Evolutionary conservation across 2,113 vertebrate genomes (phyloP).

Genomic region (Phylloscopus trochilus): DNA sequence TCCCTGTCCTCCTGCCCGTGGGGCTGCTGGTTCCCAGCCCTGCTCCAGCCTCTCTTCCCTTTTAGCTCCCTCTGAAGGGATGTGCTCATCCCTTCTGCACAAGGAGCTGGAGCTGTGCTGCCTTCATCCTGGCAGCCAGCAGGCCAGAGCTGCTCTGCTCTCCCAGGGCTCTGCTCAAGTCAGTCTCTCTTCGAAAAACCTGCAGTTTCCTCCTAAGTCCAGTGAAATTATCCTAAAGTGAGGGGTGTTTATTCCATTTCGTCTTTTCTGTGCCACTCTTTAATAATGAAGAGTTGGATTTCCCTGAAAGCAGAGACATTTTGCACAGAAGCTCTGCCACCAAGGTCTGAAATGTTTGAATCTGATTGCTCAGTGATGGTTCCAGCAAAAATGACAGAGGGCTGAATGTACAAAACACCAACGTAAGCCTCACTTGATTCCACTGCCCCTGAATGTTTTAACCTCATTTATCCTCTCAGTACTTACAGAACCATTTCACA

Average conservation of each 20-base stretch:
- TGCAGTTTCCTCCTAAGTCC: not conserved
- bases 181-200: not conserved
- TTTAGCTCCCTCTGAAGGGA: accelerated
- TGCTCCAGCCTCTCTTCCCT: not conserved
- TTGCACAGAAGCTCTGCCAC: not conserved
- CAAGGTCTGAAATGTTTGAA: not conserved
- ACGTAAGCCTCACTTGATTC: conserved; percentile 18
- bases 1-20: not conserved
- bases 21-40: not conserved
- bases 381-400: not conserved
- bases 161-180: not conserved
- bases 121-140: accelerated
- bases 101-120: accelerated
- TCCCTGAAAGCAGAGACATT: not conserved
- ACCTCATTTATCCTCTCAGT: conserved; percentile 64
- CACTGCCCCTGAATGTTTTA: conserved; percentile 39
- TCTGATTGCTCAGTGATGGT: conserved; percentile 34
- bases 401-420: not conserved
- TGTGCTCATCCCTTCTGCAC: accelerated
- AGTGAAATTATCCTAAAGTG: not conserved
- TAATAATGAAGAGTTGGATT: not conserved
- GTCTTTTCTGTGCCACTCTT: not conserved
- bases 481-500: conserved; percentile 56
- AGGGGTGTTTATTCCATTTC: not conserved
- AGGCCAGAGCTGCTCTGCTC: accelerated